These are phyloP conservation scores for Solen grandis DNA, from an alignment of 1,140 invertebrate genomes.

Conservation along the genomic window DNA sequence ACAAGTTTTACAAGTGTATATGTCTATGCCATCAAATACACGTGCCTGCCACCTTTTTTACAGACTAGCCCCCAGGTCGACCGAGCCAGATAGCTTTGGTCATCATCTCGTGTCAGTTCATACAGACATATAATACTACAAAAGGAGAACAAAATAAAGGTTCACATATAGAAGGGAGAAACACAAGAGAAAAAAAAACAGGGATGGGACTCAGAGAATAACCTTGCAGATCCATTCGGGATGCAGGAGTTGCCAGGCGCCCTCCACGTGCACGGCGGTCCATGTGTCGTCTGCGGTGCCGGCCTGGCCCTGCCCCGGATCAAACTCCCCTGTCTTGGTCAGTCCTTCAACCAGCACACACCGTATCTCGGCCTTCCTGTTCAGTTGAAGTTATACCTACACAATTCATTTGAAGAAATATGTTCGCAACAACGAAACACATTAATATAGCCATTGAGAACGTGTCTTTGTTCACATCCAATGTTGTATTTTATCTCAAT, in stretches of 20 bases:
- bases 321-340: not conserved
- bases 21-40: too few species aligned
- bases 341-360: not conserved
- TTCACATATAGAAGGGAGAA: too few species aligned
- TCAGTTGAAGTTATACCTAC: not conserved
- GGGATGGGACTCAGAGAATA: too few species aligned
- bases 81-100: too few species aligned
- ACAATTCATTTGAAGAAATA: not conserved
- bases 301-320: too few species aligned
- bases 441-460: not conserved
- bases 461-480: not conserved
- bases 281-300: slow-evolving; percentile 19
- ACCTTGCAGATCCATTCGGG: slow-evolving; percentile 36
- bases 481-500: not conserved
- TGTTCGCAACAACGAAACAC: not conserved
- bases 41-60: too few species aligned
- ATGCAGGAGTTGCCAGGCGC: slow-evolving; percentile 44
- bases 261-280: slow-evolving; percentile 44
- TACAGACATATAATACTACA: too few species aligned
- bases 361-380: not conserved
- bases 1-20: too few species aligned
- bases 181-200: too few species aligned
- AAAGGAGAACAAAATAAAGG: too few species aligned
- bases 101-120: too few species aligned
- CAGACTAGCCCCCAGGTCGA: too few species aligned